These are phyloP conservation scores for Himalopsyche tibetana DNA, from an alignment of 2,888 invertebrate species.

Conservation along the genomic window DNA sequence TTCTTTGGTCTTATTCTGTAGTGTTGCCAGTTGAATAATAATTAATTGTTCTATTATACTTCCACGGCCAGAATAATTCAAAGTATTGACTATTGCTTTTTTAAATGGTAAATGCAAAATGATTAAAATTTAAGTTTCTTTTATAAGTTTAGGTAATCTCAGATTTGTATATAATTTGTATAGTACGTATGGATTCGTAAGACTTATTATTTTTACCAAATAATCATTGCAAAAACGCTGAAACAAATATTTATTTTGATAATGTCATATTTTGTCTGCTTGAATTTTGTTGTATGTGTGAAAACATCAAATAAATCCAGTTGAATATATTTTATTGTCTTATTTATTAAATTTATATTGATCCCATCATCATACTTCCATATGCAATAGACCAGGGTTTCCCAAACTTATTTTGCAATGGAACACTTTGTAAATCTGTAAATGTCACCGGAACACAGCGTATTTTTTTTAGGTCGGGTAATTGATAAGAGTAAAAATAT, in stretches of 20 bases:
- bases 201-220: conserved; percentile 24
- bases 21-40: neutral
- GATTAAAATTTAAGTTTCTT: conserved; percentile 14
- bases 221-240: neutral
- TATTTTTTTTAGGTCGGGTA: too few relatives aligned
- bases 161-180: conserved; percentile 48
- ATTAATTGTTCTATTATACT: neutral
- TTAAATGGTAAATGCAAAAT: conserved; percentile 35
- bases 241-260: conserved; percentile 29
- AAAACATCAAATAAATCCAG: conserved; percentile 19
- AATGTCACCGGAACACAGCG: too few relatives aligned
- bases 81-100: neutral
- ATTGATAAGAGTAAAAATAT: too few relatives aligned
- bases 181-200: neutral
- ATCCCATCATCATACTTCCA: too few relatives aligned
- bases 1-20: too few relatives aligned
- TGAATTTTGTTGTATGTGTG: neutral
- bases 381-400: too few relatives aligned
- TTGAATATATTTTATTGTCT: neutral
- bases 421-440: too few relatives aligned
- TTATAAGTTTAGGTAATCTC: conserved; percentile 31
- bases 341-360: too few relatives aligned
- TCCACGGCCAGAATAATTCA: neutral
- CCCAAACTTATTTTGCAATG: too few relatives aligned
- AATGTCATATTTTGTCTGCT: neutral